Conservation (phyloP, 2,797 vertebrate genomes). For the Protonibea diacanthus region DNA sequence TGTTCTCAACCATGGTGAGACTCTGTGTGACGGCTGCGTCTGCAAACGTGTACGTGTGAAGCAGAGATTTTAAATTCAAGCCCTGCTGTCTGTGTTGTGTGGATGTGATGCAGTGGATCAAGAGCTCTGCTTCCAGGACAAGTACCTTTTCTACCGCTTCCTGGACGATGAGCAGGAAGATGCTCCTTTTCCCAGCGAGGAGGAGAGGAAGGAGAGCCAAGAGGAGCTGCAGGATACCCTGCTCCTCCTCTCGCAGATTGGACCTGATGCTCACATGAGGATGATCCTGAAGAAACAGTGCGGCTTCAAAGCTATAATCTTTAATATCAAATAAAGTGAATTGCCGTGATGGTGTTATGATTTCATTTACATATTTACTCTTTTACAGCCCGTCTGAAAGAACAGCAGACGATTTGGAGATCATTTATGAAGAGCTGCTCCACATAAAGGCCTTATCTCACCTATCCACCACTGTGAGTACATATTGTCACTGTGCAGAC, state of each 20-base stretch:
- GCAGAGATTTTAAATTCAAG: neutral
- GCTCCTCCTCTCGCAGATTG: slow-evolving; percentile 94
- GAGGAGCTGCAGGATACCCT: slow-evolving; percentile 96
- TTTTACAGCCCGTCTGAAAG: slow-evolving; percentile 92
- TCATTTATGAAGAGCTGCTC: slow-evolving; percentile 97
- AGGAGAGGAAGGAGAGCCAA: slow-evolving; percentile 93
- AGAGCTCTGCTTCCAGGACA: slow-evolving; percentile 96
- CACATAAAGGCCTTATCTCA: slow-evolving; percentile 99
- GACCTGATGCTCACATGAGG: slow-evolving; percentile 98
- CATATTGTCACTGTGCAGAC: neutral
- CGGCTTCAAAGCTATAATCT: slow-evolving; percentile 53
- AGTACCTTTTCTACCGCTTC: slow-evolving; percentile 99
- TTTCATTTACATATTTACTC: slow-evolving; percentile 33
- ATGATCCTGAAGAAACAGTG: slow-evolving; percentile 98
- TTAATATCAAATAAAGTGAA: slow-evolving; percentile 9
- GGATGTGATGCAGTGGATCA: slow-evolving; percentile 89
- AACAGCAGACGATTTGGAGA: slow-evolving; percentile 94
- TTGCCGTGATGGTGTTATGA: slow-evolving; percentile 9
- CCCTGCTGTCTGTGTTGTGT: slow-evolving; percentile 9
- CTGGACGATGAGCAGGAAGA: slow-evolving; percentile 95
- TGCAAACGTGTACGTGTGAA: neutral
- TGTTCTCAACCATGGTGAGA: slow-evolving; percentile 96
- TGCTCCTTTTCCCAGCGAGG: slow-evolving; percentile 88
- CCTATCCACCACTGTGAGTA: slow-evolving; percentile 95
- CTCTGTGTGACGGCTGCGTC: slow-evolving; percentile 20